Evolutionary conservation across 1,140 invertebrate species (phyloP).

Genomic region (Onthophagus taurus): DNA sequence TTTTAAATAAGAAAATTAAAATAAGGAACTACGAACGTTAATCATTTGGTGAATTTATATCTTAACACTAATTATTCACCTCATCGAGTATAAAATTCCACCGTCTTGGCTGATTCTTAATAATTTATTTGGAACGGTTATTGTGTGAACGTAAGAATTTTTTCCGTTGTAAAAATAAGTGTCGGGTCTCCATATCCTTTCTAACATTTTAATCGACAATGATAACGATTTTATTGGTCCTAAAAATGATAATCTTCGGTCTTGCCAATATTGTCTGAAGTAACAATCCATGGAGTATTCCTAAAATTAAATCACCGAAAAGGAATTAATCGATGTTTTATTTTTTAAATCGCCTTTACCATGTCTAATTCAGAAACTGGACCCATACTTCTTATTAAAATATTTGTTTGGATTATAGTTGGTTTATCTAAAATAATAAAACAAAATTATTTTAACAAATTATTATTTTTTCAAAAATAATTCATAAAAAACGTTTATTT

Average conservation of each 20-base stretch:
- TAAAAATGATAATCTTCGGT: conserved; percentile 70
- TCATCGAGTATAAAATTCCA: conserved; percentile 88
- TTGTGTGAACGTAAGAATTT: conserved; percentile 88
- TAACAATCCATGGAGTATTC: conserved; percentile 97
- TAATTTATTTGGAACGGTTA: conserved; percentile 91
- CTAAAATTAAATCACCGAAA: conserved; percentile 48
- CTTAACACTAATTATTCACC: too few relatives aligned
- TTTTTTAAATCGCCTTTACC: conserved; percentile 46
- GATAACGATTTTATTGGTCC: conserved; percentile 74
- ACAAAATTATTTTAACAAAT: too few relatives aligned
- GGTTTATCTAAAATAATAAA: conserved; percentile 72
- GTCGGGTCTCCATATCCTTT: conserved; percentile 91
- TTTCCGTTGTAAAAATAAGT: conserved; percentile 92
- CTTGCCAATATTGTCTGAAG: conserved; percentile 84
- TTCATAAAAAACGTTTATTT: too few relatives aligned
- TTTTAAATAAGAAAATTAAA: too few relatives aligned
- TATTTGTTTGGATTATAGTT: conserved; percentile 84
- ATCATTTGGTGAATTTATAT: too few relatives aligned
- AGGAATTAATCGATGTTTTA: neutral
- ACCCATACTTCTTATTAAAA: conserved; percentile 89
- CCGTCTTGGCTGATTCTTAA: conserved; percentile 82
- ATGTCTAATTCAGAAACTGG: conserved; percentile 92
- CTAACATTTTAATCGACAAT: conserved; percentile 82
- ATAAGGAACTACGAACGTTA: too few relatives aligned
- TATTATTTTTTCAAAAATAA: too few relatives aligned